Evolutionary conservation across 2,797 vertebrate genomes (phyloP), one percentile per base, ranked within the genome.

Genomic region (Ctenopoma kingsleyae): DNA sequence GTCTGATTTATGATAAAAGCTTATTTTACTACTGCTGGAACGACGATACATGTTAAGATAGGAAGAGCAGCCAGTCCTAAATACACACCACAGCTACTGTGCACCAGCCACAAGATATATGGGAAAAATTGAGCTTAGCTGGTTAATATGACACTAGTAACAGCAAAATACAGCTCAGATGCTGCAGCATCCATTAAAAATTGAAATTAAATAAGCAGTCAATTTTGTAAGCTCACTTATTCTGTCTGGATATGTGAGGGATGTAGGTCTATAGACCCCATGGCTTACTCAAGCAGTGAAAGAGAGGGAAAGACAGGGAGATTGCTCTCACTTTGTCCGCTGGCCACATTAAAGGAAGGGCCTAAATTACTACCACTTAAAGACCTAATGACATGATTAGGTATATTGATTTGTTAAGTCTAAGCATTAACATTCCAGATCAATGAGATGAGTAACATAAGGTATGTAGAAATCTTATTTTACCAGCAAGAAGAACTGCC

Each of bases 1-100:
- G 12, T 60, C 22, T 60, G 79, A 90, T 89, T 86, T 74, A 89
- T 71, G 82, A 73, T 89, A 83, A 91, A 92, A 88, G 87, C 81
- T 85, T 84, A 62, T 89, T 92, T 92, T 81, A 87, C 74, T 77
- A 76, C 71, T 46, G 40, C 72, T 62, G 46, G 19, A 60, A 55
- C 47, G 36, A 40, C 3, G 12, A 40, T 40, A 40, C 35, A 36
- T 32, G 61, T 17, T 12, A 23, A 66, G 35, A 80, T 53, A 61
- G 66, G n/a, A 69, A 60, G n/a, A 65, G 51, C 54, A 60, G 61
- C 40, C 15, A 19, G 35, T 23, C 25, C 3, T 50, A 58, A 65
- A 68, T 40, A 50, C 58, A 51, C 9, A 41, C 52, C 20, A 8
- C 27, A 44, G n/a, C 17, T 44, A 44, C 62, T 27, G 47, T 20